Percentiles rank a stretch among this genome's conserved stretches.
These are phyloP conservation scores for Corvus cornix DNA, from an alignment of 2,113 vertebrate genomes.

Conservation along the genomic window DNA sequence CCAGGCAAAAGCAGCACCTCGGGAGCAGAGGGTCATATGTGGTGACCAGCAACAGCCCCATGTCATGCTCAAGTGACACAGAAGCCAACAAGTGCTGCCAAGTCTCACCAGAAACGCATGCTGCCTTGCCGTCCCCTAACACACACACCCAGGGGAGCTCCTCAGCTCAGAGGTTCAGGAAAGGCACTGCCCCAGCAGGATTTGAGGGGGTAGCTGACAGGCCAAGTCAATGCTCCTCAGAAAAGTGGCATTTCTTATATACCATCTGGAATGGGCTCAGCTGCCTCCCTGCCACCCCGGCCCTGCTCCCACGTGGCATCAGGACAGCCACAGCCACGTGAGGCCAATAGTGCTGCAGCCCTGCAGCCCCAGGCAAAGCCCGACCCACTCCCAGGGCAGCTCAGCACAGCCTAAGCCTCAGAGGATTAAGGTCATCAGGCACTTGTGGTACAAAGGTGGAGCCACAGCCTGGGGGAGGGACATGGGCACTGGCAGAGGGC, in stretches of 20 bases:
- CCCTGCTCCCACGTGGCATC: background rate
- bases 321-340: background rate
- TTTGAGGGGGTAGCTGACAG: background rate
- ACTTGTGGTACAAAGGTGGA: background rate
- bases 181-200: background rate
- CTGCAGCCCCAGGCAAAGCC: background rate
- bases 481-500: accelerated
- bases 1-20: background rate
- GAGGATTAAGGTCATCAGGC: background rate
- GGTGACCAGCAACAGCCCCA: background rate
- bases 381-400: background rate
- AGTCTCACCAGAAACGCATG: background rate
- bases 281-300: background rate
- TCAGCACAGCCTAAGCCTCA: background rate
- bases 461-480: background rate
- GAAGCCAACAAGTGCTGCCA: accelerated
- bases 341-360: accelerated
- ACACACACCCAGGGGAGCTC: background rate
- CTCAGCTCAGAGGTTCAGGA: background rate
- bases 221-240: background rate
- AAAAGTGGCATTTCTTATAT: background rate
- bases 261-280: background rate
- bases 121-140: accelerated
- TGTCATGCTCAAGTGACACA: accelerated
- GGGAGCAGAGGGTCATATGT: accelerated